Evolutionary conservation across 2,888 invertebrate genomes (phyloP).

Genomic region (Alitta virens): DNA sequence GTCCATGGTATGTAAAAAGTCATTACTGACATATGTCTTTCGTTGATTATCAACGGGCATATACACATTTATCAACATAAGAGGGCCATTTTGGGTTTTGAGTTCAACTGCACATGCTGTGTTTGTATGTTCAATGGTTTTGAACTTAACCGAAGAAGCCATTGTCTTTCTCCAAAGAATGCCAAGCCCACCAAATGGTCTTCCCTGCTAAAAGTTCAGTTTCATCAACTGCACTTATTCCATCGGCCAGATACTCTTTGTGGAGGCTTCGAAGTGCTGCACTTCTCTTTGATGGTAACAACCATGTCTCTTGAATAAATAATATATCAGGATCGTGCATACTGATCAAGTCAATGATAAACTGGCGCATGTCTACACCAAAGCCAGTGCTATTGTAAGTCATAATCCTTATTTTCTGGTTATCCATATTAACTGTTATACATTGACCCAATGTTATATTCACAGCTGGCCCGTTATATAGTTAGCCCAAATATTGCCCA

Average conservation of each 20-base stretch:
- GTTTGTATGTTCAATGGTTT: background rate
- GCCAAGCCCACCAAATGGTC: background rate
- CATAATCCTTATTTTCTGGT: background rate
- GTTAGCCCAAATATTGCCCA: too few relatives aligned
- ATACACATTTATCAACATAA: background rate
- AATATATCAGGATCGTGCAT: background rate
- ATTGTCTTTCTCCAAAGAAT: background rate
- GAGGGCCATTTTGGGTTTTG: background rate
- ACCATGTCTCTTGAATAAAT: background rate
- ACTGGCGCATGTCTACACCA: background rate
- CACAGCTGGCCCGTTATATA: too few relatives aligned
- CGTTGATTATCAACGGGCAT: background rate
- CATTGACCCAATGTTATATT: too few relatives aligned
- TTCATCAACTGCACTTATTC: background rate
- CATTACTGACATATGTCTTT: background rate
- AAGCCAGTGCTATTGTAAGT: background rate
- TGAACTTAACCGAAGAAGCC: background rate
- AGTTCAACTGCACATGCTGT: background rate
- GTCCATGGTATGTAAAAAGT: background rate
- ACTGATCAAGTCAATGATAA: background rate
- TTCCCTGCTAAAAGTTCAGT: background rate
- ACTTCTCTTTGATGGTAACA: background rate
- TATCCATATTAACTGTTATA: background rate
- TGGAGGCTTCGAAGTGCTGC: background rate
- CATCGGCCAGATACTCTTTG: background rate